Conservation (phyloP, 2,888 invertebrate genomes). For the Chalcis sispes region DNA sequence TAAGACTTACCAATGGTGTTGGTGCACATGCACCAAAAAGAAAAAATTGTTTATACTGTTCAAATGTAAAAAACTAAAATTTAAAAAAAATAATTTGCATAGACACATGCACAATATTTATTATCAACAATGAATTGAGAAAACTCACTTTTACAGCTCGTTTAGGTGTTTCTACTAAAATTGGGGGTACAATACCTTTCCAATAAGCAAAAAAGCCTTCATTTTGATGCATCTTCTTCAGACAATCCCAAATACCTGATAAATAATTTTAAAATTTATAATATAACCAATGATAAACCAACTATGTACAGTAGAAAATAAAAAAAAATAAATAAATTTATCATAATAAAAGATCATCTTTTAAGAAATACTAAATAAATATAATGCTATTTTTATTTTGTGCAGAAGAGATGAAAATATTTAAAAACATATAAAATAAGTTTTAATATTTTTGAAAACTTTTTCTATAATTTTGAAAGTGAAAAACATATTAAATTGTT, state of each 20-base stretch:
- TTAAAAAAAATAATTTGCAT: conserved; percentile 46
- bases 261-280: conserved; percentile 42
- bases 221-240: conserved; percentile 89
- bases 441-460: too few relatives aligned
- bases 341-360: too few relatives aligned
- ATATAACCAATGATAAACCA: neutral
- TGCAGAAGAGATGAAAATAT: too few relatives aligned
- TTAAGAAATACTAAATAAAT: too few relatives aligned
- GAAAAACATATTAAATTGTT: too few relatives aligned
- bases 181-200: conserved; percentile 96
- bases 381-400: too few relatives aligned
- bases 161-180: conserved; percentile 96
- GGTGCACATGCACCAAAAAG: conserved; percentile 86
- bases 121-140: conserved; percentile 17
- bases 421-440: too few relatives aligned
- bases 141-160: conserved; percentile 87
- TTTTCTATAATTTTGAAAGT: too few relatives aligned
- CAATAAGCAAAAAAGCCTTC: conserved; percentile 92
- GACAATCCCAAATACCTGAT: conserved; percentile 92
- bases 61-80: conserved; percentile 90
- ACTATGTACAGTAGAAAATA: too few relatives aligned
- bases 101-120: neutral
- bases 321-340: too few relatives aligned
- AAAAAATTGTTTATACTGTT: conserved; percentile 92
- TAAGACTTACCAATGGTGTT: conserved; percentile 83